Percentiles rank a stretch among this genome's conserved stretches.
Conservation (phyloP, 1,140 invertebrate genomes). For the Kradibia gibbosae region DNA sequence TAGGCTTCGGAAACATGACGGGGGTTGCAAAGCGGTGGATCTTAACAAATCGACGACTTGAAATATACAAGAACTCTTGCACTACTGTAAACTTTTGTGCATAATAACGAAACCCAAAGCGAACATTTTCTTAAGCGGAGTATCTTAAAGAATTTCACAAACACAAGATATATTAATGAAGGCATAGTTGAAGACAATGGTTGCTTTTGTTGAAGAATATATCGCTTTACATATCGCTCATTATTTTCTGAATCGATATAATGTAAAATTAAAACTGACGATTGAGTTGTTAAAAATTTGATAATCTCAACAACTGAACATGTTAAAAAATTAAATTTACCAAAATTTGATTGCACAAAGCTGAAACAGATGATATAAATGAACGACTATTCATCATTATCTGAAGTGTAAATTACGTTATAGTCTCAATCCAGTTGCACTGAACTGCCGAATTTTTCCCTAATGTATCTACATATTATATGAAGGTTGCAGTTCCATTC, state of each 20-base stretch:
- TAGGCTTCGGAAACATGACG: background rate
- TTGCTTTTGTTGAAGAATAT: too few relatives aligned
- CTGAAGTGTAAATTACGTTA: slow-evolving; percentile 59
- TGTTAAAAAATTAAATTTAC: slow-evolving; percentile 7
- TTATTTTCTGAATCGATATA: too few relatives aligned
- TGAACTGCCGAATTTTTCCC: slow-evolving; percentile 54
- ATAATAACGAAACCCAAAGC: background rate
- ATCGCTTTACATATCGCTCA: too few relatives aligned
- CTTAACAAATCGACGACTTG: slow-evolving; percentile 5
- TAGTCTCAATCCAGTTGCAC: slow-evolving; percentile 43
- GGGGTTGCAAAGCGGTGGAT: background rate
- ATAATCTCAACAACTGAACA: too few relatives aligned
- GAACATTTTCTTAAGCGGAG: background rate
- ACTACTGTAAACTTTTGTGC: background rate
- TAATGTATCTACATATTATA: slow-evolving; percentile 55
- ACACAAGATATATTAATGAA: background rate
- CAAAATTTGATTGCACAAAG: slow-evolving; percentile 38
- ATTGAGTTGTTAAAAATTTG: too few relatives aligned
- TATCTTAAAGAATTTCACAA: background rate
- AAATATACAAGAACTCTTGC: slow-evolving; percentile 1
- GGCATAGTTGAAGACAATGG: too few relatives aligned
- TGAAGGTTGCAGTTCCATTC: slow-evolving; percentile 40
- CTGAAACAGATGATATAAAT: background rate
- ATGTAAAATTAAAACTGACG: too few relatives aligned
- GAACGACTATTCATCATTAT: slow-evolving; percentile 51